Base-by-base conservation (phyloP, 2,113 vertebrate genomes). In the Amia ocellicauda region DNA sequence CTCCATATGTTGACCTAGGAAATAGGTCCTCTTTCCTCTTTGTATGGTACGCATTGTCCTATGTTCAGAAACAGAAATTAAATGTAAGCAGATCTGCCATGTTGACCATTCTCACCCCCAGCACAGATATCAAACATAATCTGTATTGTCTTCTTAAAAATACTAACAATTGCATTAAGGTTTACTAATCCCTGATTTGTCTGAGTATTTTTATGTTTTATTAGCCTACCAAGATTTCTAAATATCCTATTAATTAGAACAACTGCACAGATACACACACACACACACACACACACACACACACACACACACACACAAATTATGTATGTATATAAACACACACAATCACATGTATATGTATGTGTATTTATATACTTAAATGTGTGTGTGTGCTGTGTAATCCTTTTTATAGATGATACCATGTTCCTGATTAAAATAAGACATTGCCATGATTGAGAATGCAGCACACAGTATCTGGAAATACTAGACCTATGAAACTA, bases 391-490 rank as follows among this genome's bases (percentile, higher is more conserved):
- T n/a, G n/a, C n/a, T n/a, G n/a, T n/a, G n/a, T n/a, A n/a, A n/a
- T 36, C 5, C 11, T 11, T 36, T 24, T 53, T 24, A 89, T 79
- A 88, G 81, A 81, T 68, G 86, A 90, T 90, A 85, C 86, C 91
- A 92, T 90, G 91, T 88, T 92, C 84, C 91, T 92, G 86, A 86
- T 78, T 84, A 89, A 94, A 92, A 87, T 91, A 93, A 93, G 92
- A 96, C 84, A 83, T 94, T 92, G 89, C 86, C 83, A 91, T 93
- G 91, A 85, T 86, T 83, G 84, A 88, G 85, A 87, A 90, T 90
- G 92, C 88, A 93, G 83, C 89, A 94, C 89, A 92, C 90, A 89
- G 84, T 78, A 91, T 85, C 86, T 92, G 82, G 83, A 86, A 88
- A 84, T 83, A 85, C 90, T 89, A 92, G 86, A 73, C 85, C 90